A percentile compares a stretch with the other conserved stretches of the same genome.
Conservation (phyloP, 2,888 invertebrate genomes). For the Psococerastis gibbosa region DNA sequence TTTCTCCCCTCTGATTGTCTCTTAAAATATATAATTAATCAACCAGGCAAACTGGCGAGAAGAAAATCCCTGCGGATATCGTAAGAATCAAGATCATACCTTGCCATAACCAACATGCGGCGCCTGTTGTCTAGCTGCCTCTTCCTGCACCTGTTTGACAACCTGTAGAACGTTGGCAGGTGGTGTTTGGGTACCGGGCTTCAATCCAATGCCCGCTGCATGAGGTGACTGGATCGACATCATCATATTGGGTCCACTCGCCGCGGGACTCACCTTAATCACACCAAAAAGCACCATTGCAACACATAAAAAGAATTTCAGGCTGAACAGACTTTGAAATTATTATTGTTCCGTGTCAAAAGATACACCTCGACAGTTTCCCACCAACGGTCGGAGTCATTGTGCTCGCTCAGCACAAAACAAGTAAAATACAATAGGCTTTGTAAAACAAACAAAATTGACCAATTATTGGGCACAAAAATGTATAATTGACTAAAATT, state of each 20-base stretch:
- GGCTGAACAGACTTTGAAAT: too few relatives aligned
- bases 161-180: constrained; percentile 69
- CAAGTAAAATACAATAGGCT: too few relatives aligned
- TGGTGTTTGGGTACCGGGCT: constrained; percentile 51
- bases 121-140: constrained; percentile 74
- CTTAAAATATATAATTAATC: too few relatives aligned
- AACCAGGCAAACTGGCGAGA: too few relatives aligned
- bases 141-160: constrained; percentile 74
- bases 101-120: constrained; percentile 61
- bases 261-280: neutral
- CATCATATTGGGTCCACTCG: constrained; percentile 6
- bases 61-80: constrained; percentile 7
- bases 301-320: neutral
- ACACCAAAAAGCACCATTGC: neutral
- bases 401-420: too few relatives aligned
- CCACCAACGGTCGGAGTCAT: too few relatives aligned
- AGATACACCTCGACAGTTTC: too few relatives aligned
- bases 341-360: too few relatives aligned
- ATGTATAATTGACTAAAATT: too few relatives aligned
- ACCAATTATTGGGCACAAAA: too few relatives aligned
- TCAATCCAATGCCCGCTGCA: constrained; percentile 38
- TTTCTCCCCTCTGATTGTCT: too few relatives aligned
- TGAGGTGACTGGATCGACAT: constrained; percentile 30
- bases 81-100: constrained; percentile 32
- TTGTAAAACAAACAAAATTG: too few relatives aligned